These are phyloP conservation scores for Cheirogaleus medius DNA, from an alignment of 2,113 vertebrate species.

Conservation along the genomic window DNA sequence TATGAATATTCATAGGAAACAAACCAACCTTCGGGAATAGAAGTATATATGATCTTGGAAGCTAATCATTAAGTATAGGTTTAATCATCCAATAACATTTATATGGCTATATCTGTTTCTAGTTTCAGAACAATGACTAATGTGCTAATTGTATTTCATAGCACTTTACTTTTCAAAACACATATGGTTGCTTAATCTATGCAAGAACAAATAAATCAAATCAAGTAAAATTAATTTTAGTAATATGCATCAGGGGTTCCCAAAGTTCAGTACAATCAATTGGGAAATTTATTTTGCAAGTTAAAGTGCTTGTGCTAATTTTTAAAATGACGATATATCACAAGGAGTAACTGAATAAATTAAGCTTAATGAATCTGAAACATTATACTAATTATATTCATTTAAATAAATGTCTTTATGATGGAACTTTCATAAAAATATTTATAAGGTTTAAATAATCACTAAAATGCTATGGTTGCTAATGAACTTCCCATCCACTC, in stretches of 20 bases:
- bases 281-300: constrained; percentile 54
- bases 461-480: constrained; percentile 57
- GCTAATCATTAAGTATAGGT: not conserved
- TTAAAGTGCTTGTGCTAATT: constrained; percentile 74
- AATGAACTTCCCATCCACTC: not conserved
- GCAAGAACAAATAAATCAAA: constrained; percentile 52
- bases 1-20: not conserved
- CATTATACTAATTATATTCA: constrained; percentile 77
- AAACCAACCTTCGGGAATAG: not conserved
- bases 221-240: constrained; percentile 52
- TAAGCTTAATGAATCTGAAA: constrained; percentile 77
- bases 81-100: not conserved
- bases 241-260: constrained; percentile 51
- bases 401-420: constrained; percentile 75
- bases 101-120: not conserved
- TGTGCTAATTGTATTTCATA: not conserved
- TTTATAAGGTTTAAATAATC: constrained; percentile 72
- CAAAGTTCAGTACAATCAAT: constrained; percentile 64
- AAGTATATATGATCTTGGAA: not conserved
- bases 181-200: constrained; percentile 1
- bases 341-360: constrained; percentile 75
- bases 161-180: not conserved
- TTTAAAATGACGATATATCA: constrained; percentile 69
- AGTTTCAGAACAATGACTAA: not conserved
- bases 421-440: constrained; percentile 72